These are phyloP conservation scores for Ardeotis arabs DNA, from an alignment of 2,113 vertebrate species.

Conservation along the genomic window DNA sequence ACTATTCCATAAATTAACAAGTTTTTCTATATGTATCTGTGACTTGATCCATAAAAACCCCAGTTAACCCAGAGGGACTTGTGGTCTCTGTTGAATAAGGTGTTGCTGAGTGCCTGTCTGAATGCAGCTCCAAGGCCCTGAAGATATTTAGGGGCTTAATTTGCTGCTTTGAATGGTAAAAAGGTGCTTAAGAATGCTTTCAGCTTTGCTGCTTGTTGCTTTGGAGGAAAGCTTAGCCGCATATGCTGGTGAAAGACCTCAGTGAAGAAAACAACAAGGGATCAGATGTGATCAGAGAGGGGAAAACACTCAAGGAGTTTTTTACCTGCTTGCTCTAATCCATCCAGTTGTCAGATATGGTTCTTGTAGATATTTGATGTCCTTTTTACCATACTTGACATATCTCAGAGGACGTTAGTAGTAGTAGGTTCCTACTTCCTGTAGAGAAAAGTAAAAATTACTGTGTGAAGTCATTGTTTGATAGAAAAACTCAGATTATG, in stretches of 20 bases:
- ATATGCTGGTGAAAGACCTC: not conserved
- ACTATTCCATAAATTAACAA: not conserved
- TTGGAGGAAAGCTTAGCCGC: not conserved
- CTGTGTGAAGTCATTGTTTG: not conserved
- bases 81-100: not conserved
- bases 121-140: not conserved
- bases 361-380: not conserved
- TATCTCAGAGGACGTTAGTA: not conserved
- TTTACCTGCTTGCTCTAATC: not conserved
- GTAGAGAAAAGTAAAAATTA: not conserved
- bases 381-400: not conserved
- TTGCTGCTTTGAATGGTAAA: not conserved
- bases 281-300: not conserved
- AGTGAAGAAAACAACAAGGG: not conserved
- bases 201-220: not conserved
- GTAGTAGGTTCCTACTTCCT: not conserved
- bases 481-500: not conserved
- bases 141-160: not conserved
- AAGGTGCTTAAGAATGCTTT: not conserved
- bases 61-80: not conserved
- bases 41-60: not conserved
- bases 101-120: not conserved
- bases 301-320: not conserved
- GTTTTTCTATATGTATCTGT: not conserved
- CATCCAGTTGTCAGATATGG: too few species aligned